Conservation (phyloP, 2,888 invertebrate genomes). For the Hydrotaea cyrtoneurina region DNA sequence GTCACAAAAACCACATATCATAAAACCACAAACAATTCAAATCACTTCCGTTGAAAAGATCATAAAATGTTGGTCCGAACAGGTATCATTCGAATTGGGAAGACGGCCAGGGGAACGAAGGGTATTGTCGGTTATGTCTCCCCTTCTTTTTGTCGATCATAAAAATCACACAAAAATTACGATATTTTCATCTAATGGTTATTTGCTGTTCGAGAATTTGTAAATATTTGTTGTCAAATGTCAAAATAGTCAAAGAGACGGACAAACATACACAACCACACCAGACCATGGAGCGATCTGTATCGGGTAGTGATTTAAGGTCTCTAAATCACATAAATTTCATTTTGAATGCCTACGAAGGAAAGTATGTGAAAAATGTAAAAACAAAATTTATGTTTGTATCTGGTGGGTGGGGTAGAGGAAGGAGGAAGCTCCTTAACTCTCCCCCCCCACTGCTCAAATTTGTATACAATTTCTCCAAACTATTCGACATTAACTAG, state of each 20-base stretch:
- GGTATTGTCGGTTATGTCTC: neutral
- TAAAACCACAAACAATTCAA: slow-evolving; percentile 52
- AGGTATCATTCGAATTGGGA: neutral
- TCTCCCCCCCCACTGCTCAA: too few relatives aligned
- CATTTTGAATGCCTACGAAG: slow-evolving; percentile 44
- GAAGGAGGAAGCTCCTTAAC: slow-evolving; percentile 12
- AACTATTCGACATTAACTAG: too few relatives aligned
- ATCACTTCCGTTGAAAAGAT: slow-evolving; percentile 57
- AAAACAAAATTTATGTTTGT: slow-evolving; percentile 59
- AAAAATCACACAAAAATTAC: slow-evolving; percentile 29
- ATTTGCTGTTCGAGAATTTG: slow-evolving; percentile 19
- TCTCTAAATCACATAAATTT: slow-evolving; percentile 42
- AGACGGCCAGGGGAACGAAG: too few relatives aligned
- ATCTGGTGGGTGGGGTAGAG: neutral
- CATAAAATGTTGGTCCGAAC: slow-evolving; percentile 41
- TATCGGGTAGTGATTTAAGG: neutral
- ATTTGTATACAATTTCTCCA: too few relatives aligned
- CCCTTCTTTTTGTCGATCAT: neutral
- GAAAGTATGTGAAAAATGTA: slow-evolving; percentile 61
- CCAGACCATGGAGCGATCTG: slow-evolving; percentile 24
- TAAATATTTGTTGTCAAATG: slow-evolving; percentile 46
- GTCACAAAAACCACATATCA: slow-evolving; percentile 2
- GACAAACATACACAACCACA: neutral
- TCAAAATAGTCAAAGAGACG: slow-evolving; percentile 41
- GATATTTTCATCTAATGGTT: slow-evolving; percentile 28